Percentiles rank a stretch among this genome's conserved stretches.
Conservation (phyloP, 2,797 vertebrate genomes). For the Hylomyscus alleni region DNA sequence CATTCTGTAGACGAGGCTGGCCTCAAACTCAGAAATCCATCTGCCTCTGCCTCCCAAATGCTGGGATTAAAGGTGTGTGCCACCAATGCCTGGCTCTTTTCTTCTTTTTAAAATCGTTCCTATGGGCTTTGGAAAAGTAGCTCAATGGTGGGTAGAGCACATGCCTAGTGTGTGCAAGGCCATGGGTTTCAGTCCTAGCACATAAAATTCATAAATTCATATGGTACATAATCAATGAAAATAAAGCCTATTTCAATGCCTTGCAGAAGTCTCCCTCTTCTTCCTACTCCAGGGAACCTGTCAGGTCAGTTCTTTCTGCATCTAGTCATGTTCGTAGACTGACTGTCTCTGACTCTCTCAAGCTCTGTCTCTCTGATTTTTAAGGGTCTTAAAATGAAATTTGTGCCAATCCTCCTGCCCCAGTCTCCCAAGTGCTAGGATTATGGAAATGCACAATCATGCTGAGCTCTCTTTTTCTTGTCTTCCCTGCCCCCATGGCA, state of each 20-base stretch:
- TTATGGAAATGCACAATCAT: not conserved
- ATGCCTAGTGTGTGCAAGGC: not conserved
- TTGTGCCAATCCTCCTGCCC: not conserved
- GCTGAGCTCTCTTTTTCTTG: not conserved
- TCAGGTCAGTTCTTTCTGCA: slow-evolving; percentile 25
- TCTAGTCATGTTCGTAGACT: not conserved
- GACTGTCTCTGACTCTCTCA: not conserved
- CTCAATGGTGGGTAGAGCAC: not conserved
- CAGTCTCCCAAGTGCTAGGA: not conserved
- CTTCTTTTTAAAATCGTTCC: not conserved
- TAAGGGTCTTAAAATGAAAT: not conserved
- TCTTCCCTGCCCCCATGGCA: not conserved
- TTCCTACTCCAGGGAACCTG: slow-evolving; percentile 28
- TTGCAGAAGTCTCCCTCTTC: not conserved
- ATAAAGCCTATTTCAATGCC: not conserved
- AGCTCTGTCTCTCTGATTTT: not conserved
- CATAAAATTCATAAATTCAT: slow-evolving; percentile 20
- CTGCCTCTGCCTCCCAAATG: not conserved
- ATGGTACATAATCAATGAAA: slow-evolving; percentile 15
- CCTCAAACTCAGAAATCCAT: not conserved
- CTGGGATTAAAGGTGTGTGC: not conserved
- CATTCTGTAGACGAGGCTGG: not conserved
- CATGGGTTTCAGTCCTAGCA: not conserved
- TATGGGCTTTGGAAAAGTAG: not conserved
- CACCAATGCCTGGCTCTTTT: not conserved